phyloP scores from a whole-genome alignment of 2,797 vertebrate species.

The Aythya fuligula region DNA sequence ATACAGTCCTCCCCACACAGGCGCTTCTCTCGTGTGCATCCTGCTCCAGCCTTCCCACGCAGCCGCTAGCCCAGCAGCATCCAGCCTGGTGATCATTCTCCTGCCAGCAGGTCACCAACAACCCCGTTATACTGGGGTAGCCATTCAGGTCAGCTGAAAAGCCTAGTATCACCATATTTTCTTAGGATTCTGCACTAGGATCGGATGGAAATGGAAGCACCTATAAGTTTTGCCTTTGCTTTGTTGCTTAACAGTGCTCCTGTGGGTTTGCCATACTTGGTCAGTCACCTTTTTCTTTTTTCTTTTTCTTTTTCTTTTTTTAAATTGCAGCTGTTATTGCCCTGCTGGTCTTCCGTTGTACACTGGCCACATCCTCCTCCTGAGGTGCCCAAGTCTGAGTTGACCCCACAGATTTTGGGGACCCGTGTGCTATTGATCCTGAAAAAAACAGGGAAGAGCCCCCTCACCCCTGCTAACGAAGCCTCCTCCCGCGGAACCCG shows the following conservation, averaged over 20 bases:
- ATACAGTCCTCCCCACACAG: neutral
- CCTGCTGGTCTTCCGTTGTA: neutral
- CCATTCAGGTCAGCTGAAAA: neutral
- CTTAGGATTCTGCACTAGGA: neutral
- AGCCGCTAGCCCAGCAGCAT: neutral
- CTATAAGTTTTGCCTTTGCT: neutral
- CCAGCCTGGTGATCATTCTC: neutral
- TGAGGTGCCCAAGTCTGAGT: neutral
- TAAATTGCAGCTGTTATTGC: neutral
- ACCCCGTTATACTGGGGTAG: neutral
- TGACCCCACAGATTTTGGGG: neutral
- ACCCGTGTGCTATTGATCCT: accelerated
- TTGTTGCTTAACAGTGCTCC: neutral
- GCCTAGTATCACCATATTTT: neutral
- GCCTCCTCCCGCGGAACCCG: too few relatives aligned
- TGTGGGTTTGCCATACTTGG: neutral
- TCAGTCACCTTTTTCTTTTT: neutral
- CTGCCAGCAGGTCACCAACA: neutral
- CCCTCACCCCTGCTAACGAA: neutral
- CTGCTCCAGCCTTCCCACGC: neutral
- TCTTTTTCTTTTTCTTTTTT: too few relatives aligned
- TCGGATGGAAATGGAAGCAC: neutral
- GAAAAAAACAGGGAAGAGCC: neutral
- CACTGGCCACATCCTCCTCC: neutral
- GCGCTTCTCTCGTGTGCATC: neutral